Evolutionary conservation across 2,888 invertebrate genomes (phyloP).

Genomic region (Drosophila stalkeri): DNA sequence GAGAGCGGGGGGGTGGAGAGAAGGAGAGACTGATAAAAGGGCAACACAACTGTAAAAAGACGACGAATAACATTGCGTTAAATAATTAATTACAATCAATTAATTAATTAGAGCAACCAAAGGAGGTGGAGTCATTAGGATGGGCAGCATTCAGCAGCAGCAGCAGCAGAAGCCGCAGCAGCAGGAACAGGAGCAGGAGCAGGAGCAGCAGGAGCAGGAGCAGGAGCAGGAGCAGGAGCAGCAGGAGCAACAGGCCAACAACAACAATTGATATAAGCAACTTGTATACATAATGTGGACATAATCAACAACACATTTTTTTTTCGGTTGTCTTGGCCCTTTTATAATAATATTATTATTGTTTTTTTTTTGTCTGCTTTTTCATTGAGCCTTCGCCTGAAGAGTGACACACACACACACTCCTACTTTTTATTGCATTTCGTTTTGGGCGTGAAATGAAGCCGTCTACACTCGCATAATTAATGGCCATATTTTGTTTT

Average conservation of each 20-base stretch:
- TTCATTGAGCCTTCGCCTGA: constrained; percentile 30
- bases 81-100: constrained; percentile 83
- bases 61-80: constrained; percentile 65
- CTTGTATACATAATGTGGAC: constrained; percentile 71
- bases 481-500: constrained; percentile 49
- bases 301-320: constrained; percentile 63
- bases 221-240: constrained; percentile 58
- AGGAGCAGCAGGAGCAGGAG: constrained; percentile 10
- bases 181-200: background rate
- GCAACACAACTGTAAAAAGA: constrained; percentile 54
- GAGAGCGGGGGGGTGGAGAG: background rate
- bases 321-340: constrained; percentile 4
- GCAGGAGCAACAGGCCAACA: constrained; percentile 6
- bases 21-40: constrained; percentile 7
- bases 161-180: constrained; percentile 15
- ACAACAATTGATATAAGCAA: constrained; percentile 31
- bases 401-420: constrained; percentile 19
- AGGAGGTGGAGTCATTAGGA: constrained; percentile 64
- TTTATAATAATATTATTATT: constrained; percentile 10
- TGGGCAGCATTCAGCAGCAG: constrained; percentile 10
- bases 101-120: constrained; percentile 80
- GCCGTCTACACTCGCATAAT: constrained; percentile 61
- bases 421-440: constrained; percentile 67
- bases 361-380: constrained; percentile 20
- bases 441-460: constrained; percentile 70